phyloP scores from a whole-genome alignment of 2,888 invertebrate genomes.

The Andrena bicolor region DNA sequence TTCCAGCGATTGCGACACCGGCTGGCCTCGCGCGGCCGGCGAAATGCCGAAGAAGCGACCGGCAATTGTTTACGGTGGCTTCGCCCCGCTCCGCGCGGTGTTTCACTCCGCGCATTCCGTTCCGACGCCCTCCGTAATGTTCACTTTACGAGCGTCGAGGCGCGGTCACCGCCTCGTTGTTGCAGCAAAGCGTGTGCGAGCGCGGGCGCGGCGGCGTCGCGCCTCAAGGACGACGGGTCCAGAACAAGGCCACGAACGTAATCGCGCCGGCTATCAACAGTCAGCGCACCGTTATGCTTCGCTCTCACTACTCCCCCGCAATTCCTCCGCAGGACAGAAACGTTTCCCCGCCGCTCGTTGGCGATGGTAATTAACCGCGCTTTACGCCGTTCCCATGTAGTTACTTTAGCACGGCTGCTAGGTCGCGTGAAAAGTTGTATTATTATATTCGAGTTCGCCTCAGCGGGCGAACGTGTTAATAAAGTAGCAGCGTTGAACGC shows the following conservation, averaged over 20 bases:
- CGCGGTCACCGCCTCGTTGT: slow-evolving; percentile 22
- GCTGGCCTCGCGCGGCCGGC: not conserved
- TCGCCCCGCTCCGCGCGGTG: not conserved
- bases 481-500: slow-evolving; percentile 8
- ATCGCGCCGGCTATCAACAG: slow-evolving; percentile 39
- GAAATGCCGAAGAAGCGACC: not conserved
- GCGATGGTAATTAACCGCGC: not conserved
- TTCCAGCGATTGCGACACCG: not conserved
- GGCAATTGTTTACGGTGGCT: slow-evolving; percentile 3
- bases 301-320: not conserved
- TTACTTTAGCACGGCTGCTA: not conserved
- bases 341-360: not conserved
- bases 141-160: slow-evolving; percentile 42
- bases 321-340: slow-evolving; percentile 17
- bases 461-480: slow-evolving; percentile 24
- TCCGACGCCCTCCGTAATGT: slow-evolving; percentile 27
- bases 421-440: not conserved
- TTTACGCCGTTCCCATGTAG: not conserved
- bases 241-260: slow-evolving; percentile 61
- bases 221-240: slow-evolving; percentile 64
- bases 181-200: slow-evolving; percentile 26
- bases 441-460: slow-evolving; percentile 19
- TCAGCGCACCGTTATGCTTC: slow-evolving; percentile 36
- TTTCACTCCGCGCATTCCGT: not conserved
- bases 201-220: slow-evolving; percentile 30